phyloP scores from a whole-genome alignment of 2,113 vertebrate species.

The Burhinus oedicnemus region DNA sequence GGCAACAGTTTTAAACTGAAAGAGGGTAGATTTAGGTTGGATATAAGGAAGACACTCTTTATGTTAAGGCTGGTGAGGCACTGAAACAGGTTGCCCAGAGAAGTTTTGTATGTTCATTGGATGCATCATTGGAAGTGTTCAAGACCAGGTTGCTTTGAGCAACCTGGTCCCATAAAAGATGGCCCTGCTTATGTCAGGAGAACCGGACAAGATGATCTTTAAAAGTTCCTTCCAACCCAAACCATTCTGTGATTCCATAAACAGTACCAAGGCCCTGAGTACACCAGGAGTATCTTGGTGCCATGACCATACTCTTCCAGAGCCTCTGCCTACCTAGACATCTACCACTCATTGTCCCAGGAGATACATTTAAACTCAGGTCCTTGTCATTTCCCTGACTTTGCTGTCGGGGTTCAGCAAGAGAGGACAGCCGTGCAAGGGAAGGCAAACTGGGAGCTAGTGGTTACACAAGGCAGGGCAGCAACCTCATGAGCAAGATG shows the following conservation, averaged over 20 bases:
- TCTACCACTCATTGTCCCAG: background rate
- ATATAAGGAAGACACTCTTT: background rate
- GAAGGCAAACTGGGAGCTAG: background rate
- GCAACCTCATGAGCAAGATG: background rate
- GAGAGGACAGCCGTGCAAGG: background rate
- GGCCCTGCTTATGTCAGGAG: background rate
- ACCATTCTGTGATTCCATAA: background rate
- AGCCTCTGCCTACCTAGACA: background rate
- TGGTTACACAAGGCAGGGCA: background rate
- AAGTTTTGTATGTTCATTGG: background rate
- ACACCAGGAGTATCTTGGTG: background rate
- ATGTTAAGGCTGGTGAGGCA: background rate
- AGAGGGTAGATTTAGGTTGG: background rate
- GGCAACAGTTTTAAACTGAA: background rate
- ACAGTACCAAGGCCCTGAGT: background rate
- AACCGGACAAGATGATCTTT: background rate
- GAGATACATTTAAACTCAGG: background rate
- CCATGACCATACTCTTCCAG: background rate
- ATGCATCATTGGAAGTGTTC: background rate
- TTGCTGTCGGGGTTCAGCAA: background rate
- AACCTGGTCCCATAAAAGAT: background rate
- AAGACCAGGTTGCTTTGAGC: background rate
- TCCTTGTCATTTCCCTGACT: background rate
- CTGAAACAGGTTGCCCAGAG: background rate
- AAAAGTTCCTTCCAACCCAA: background rate